Conservation (phyloP, 2,797 vertebrate species). For the Sphenodon punctatus region DNA sequence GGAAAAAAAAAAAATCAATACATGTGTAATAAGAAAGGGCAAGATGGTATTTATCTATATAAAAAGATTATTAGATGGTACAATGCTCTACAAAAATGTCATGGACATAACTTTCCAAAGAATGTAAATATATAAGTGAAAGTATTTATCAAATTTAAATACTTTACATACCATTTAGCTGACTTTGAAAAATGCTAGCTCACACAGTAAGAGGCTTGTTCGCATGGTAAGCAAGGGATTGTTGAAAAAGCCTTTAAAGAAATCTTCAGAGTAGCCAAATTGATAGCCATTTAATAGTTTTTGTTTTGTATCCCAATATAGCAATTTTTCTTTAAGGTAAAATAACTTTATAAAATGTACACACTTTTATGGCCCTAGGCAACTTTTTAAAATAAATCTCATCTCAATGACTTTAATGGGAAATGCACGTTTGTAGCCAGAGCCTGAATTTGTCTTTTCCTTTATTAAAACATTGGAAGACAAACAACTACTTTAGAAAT, state of each 20-base stretch:
- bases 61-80: background rate
- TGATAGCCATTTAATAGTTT: background rate
- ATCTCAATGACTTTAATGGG: constrained; percentile 29
- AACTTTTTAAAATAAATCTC: background rate
- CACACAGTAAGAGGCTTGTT: background rate
- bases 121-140: background rate
- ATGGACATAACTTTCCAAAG: background rate
- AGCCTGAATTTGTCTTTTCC: constrained; percentile 29
- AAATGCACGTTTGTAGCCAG: constrained; percentile 37
- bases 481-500: constrained; percentile 15
- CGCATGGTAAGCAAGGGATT: background rate
- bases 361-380: background rate
- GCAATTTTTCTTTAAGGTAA: too few relatives aligned
- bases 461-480: constrained; percentile 36
- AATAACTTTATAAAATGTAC: background rate
- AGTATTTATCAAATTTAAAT: background rate
- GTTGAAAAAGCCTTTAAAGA: background rate
- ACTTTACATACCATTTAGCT: background rate
- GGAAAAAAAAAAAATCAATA: constrained; percentile 16
- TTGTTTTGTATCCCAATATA: background rate
- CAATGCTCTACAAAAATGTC: background rate
- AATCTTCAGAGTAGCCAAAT: background rate
- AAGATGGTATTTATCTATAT: background rate
- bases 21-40: background rate
- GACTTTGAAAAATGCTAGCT: background rate